Conservation (phyloP, 2,797 vertebrate genomes). For the Gallinago stenura region DNA sequence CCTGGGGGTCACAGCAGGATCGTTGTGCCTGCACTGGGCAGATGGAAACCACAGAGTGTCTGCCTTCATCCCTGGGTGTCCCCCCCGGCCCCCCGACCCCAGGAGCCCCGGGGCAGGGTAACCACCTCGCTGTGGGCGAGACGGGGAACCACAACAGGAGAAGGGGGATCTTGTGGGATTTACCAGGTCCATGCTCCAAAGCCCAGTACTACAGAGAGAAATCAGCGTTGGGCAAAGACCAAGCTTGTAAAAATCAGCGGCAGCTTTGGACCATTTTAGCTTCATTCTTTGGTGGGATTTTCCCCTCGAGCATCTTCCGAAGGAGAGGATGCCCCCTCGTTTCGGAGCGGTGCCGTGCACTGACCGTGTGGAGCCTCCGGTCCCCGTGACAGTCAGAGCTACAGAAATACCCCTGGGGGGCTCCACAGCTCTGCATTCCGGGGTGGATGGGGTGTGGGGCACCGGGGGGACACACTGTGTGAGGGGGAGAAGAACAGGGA, state of each 20-base stretch:
- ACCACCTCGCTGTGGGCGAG: neutral
- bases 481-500: slow-evolving; percentile 38
- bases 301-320: neutral
- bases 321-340: neutral
- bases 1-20: neutral
- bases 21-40: neutral
- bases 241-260: neutral
- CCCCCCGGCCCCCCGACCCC: fast-evolving
- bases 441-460: slow-evolving; percentile 22
- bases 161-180: neutral
- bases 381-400: neutral
- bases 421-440: slow-evolving; percentile 55
- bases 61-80: neutral
- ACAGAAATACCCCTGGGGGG: neutral
- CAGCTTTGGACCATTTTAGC: neutral
- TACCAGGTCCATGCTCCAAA: neutral
- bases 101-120: neutral
- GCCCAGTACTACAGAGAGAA: neutral
- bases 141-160: neutral
- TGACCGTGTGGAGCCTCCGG: slow-evolving; percentile 4
- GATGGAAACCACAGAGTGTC: neutral
- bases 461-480: slow-evolving; percentile 38
- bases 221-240: fast-evolving
- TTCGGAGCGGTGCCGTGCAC: neutral
- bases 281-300: neutral